These are phyloP conservation scores for Urocynchramus pylzowi DNA, from an alignment of 2,113 vertebrate species.

Conservation along the genomic window DNA sequence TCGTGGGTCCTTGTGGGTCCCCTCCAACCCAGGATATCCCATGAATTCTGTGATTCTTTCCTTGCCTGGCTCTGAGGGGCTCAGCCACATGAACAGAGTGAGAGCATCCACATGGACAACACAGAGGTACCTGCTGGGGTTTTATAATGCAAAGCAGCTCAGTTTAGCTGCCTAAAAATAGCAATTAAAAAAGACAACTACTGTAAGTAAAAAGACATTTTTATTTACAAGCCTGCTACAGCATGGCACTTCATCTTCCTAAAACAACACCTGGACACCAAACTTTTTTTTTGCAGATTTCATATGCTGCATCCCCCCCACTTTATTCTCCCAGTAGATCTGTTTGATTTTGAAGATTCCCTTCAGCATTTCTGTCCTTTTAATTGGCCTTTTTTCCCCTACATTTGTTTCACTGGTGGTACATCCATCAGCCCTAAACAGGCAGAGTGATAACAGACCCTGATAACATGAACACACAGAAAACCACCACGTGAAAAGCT, in stretches of 20 bases:
- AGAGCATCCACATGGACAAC: not conserved
- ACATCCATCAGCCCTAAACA: not conserved
- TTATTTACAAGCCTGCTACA: not conserved
- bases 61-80: not conserved
- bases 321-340: not conserved
- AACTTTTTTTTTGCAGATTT: not conserved
- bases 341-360: not conserved
- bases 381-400: not conserved
- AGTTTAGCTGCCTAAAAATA: not conserved
- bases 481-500: not conserved
- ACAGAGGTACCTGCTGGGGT: accelerated
- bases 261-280: not conserved
- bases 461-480: accelerated
- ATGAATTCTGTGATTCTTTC: not conserved
- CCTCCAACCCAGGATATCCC: not conserved
- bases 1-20: not conserved
- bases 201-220: not conserved
- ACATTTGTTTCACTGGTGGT: accelerated
- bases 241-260: not conserved
- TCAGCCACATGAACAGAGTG: not conserved
- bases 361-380: not conserved
- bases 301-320: not conserved
- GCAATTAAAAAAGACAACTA: not conserved
- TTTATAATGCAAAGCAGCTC: not conserved
- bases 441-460: not conserved